These are phyloP conservation scores for Neodiprion virginianus DNA, from an alignment of 1,140 invertebrate genomes.

Conservation along the genomic window DNA sequence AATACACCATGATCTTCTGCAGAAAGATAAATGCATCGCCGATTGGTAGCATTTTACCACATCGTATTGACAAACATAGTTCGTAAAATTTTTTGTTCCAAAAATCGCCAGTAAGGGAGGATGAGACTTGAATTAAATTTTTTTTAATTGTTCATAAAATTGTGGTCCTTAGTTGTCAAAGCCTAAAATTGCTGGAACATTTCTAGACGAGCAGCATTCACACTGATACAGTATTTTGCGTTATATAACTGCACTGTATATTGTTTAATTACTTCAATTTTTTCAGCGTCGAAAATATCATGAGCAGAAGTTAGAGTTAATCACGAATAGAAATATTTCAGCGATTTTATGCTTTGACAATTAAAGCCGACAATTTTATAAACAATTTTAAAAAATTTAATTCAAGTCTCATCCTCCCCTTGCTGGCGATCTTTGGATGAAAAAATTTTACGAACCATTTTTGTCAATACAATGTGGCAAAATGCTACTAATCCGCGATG, in stretches of 20 bases:
- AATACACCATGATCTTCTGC: slow-evolving; percentile 26
- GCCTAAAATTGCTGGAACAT: no score
- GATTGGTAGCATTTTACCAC: slow-evolving; percentile 33
- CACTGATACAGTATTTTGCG: no score
- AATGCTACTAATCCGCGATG: slow-evolving; percentile 28
- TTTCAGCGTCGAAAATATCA: no score
- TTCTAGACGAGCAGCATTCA: no score
- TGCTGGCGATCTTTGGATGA: slow-evolving; percentile 40
- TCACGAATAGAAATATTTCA: no score
- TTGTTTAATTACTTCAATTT: no score
- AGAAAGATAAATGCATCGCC: slow-evolving; percentile 28
- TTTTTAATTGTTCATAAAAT: slow-evolving; percentile 38
- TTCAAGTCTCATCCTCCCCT: slow-evolving; percentile 36
- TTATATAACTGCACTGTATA: no score
- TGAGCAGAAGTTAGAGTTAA: no score
- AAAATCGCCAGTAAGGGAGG: slow-evolving; percentile 38
- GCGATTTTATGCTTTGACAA: no score
- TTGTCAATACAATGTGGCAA: slow-evolving; percentile 39
- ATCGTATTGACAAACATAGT: slow-evolving; percentile 39
- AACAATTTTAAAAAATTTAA: slow-evolving; percentile 40
- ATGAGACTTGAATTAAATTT: slow-evolving; percentile 37
- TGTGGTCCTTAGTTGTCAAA: slow-evolving; percentile 13
- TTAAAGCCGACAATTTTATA: slow-evolving; percentile 26
- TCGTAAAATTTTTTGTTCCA: slow-evolving; percentile 40
- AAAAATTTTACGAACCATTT: slow-evolving; percentile 39